Base-by-base conservation (phyloP, 35 echinoderm and acorn worm genomes). In the Diadema setosum region DNA sequence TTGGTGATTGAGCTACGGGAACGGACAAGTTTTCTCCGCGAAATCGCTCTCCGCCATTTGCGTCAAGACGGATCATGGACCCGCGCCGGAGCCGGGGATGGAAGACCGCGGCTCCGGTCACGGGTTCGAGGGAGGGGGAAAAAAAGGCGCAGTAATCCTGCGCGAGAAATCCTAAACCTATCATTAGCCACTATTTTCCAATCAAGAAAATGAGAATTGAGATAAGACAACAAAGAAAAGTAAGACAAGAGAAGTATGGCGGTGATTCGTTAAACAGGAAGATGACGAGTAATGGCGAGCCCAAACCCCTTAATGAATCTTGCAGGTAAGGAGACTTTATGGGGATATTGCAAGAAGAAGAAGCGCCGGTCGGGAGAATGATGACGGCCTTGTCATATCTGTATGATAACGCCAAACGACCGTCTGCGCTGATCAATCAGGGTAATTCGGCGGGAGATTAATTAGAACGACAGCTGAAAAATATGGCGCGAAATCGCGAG, bases 181-280 rank as follows among this genome's bases (percentile, higher is more conserved):
- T 78, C 73, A 78, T 78, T 78, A 78, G 44, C 37, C 73, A 78
- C 73, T 44, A 78, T 78, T 78, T 78, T 78, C 73, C 73, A 78
- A 78, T 78, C 73, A 78, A 9, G 8, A 42, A 78, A 78, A 78
- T 78, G 73, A 78, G 40, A 78, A 78, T 3, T 32, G 73, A 78
- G 40, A 20, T 41, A 78, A 26, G 40, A n/a, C n/a, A n/a, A n/a
- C 73, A 78, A 9, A 5, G 23, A 78, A 78, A 78, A 41, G 73
- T 41, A 36, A 78, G 44, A 3, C 21, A 41, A 78, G 40, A 20
- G 44, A 78, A 26, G 40, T 41, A 20, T 42, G 73, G 73, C 37
- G 37, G 73, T 21, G 40, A 78, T 42, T 41, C 39, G 40, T 78
- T 78, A 78, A 78, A 78, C 73, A 78, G 40, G 39, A 78, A 78